Evolutionary conservation across 2,113 vertebrate genomes (phyloP).

Genomic region (Chionodraco myersi): DNA sequence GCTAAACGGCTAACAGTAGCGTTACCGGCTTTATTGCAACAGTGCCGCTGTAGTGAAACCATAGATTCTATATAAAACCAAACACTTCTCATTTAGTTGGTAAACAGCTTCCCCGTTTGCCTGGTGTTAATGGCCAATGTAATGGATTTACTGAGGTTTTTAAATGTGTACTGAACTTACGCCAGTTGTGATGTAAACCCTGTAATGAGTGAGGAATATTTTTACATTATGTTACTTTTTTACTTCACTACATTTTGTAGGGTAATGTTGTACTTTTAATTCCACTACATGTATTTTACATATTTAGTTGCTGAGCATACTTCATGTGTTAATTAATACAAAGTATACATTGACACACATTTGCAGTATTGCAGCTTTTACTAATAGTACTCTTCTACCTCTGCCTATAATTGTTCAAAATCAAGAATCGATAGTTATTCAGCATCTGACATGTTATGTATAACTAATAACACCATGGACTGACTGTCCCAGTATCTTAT

Average conservation of each 20-base stretch:
- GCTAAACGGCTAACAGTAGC: constrained; percentile 50
- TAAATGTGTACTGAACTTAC: not conserved
- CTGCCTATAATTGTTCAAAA: not conserved
- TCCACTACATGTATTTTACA: too few species aligned
- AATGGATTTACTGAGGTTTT: not conserved
- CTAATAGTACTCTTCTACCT: too few species aligned
- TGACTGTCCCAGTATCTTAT: not conserved
- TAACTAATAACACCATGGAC: not conserved
- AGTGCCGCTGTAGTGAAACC: not conserved
- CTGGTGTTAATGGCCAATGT: not conserved
- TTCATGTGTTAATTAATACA: too few species aligned
- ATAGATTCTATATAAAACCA: too few species aligned
- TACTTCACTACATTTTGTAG: too few species aligned
- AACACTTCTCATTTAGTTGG: not conserved
- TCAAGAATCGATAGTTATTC: not conserved
- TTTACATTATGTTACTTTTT: too few species aligned
- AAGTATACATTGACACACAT: too few species aligned
- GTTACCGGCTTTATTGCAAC: constrained; percentile 44
- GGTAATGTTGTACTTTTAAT: too few species aligned
- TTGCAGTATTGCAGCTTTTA: too few species aligned
- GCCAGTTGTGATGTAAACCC: too few species aligned
- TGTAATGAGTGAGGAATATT: too few species aligned
- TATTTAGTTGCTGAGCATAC: too few species aligned
- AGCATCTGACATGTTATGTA: not conserved
- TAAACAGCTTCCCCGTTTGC: not conserved